phyloP scores from a whole-genome alignment of 2,797 vertebrate species.

The Streptopelia turtur region DNA sequence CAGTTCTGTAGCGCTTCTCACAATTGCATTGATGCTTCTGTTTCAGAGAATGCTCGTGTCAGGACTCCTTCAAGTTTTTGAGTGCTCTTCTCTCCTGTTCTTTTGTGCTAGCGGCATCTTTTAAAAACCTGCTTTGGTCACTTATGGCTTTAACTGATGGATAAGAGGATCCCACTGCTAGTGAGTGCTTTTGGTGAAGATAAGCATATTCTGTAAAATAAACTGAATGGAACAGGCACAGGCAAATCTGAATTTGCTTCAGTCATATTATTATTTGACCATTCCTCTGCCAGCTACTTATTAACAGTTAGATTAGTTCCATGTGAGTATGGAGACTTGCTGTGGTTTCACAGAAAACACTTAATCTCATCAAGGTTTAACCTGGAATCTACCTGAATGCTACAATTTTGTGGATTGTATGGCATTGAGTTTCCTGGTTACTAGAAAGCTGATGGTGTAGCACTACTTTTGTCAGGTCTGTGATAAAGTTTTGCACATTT shows the following conservation, averaged over 20 bases:
- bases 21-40: accelerated
- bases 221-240: neutral
- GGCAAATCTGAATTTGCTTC: neutral
- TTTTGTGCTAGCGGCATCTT: neutral
- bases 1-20: neutral
- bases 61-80: neutral
- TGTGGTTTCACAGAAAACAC: neutral
- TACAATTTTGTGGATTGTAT: neutral
- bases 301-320: neutral
- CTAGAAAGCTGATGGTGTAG: neutral
- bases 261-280: neutral
- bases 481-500: neutral
- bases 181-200: neutral
- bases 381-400: neutral
- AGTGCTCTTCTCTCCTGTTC: neutral
- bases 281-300: neutral
- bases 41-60: neutral
- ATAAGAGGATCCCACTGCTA: neutral
- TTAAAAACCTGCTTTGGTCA: neutral
- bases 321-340: neutral
- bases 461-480: neutral
- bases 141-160: neutral
- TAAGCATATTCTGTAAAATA: neutral
- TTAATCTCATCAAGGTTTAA: neutral
- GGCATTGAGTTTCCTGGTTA: neutral